A percentile compares a stretch with the other conserved stretches of the same genome.
Conservation (phyloP, 2,888 invertebrate genomes). For the Meandrusa payeni region DNA sequence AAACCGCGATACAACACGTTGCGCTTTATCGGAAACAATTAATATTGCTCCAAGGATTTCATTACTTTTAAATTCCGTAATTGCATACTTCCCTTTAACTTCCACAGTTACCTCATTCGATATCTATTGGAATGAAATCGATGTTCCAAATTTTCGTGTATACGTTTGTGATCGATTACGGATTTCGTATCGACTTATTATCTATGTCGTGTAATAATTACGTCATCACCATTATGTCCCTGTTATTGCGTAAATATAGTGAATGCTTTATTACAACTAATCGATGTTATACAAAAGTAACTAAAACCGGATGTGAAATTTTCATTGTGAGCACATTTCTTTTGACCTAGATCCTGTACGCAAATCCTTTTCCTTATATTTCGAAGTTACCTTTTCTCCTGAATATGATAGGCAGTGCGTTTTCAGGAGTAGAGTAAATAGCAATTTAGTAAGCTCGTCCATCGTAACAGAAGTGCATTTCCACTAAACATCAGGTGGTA, state of each 20-base stretch:
- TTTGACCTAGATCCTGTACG: too few species aligned
- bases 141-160: slow-evolving; percentile 20
- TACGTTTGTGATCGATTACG: slow-evolving; percentile 17
- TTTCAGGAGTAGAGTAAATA: too few species aligned
- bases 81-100: slow-evolving; percentile 25
- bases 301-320: too few species aligned
- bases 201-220: slow-evolving; percentile 20
- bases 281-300: slow-evolving; percentile 9
- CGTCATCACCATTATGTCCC: slow-evolving; percentile 32
- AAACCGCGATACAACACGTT: slow-evolving; percentile 39
- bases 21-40: slow-evolving; percentile 23
- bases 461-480: too few species aligned
- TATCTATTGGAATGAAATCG: slow-evolving; percentile 23
- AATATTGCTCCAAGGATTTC: slow-evolving; percentile 24
- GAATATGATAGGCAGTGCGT: too few species aligned
- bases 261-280: slow-evolving; percentile 29
- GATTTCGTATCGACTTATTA: slow-evolving; percentile 21
- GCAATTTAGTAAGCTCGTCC: too few species aligned
- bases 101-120: slow-evolving; percentile 25
- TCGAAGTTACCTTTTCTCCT: too few species aligned
- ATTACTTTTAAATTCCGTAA: slow-evolving; percentile 19
- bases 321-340: too few species aligned
- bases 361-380: too few species aligned
- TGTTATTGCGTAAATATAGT: slow-evolving; percentile 32
- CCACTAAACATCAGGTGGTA: too few species aligned